phyloP scores from a whole-genome alignment of 92 coral and sea anemone genomes.

The Paramuricea clavata region DNA sequence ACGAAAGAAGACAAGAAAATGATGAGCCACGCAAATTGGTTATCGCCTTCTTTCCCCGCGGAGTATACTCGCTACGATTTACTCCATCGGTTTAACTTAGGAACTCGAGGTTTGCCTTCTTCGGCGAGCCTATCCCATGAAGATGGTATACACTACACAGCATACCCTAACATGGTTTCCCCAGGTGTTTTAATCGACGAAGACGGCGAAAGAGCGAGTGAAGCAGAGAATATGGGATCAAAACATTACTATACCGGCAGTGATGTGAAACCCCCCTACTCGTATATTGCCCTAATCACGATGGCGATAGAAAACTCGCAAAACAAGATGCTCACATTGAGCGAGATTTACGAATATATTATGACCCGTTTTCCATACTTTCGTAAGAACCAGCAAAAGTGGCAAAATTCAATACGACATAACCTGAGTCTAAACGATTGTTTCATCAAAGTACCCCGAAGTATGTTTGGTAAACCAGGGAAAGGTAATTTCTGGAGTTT shows the following conservation, averaged over 20 bases:
- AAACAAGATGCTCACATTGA: constrained; percentile 74
- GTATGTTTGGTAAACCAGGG: constrained; percentile 77
- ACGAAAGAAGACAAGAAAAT: background rate
- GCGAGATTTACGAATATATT: constrained; percentile 83
- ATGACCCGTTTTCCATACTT: constrained; percentile 77
- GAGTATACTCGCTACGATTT: constrained; percentile 43
- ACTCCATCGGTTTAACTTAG: background rate
- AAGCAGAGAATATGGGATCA: background rate
- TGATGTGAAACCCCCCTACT: constrained; percentile 94
- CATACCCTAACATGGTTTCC: background rate
- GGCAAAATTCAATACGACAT: constrained; percentile 95
- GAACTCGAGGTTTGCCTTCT: background rate
- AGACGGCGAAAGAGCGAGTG: constrained; percentile 25
- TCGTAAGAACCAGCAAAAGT: constrained; percentile 75
- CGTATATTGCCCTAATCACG: constrained; percentile 87
- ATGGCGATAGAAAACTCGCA: constrained; percentile 87
- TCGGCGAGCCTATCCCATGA: constrained; percentile 5
- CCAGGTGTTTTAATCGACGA: constrained; percentile 14
- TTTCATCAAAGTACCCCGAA: constrained; percentile 85
- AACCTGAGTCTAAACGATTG: constrained; percentile 95
- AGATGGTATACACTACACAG: background rate
- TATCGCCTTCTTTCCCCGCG: constrained; percentile 5
- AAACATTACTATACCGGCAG: constrained; percentile 95
- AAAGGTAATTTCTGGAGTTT: constrained; percentile 92
- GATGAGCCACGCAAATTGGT: constrained; percentile 40